Evolutionary conservation across 2,113 vertebrate species (phyloP).

Genomic region (human): DNA sequence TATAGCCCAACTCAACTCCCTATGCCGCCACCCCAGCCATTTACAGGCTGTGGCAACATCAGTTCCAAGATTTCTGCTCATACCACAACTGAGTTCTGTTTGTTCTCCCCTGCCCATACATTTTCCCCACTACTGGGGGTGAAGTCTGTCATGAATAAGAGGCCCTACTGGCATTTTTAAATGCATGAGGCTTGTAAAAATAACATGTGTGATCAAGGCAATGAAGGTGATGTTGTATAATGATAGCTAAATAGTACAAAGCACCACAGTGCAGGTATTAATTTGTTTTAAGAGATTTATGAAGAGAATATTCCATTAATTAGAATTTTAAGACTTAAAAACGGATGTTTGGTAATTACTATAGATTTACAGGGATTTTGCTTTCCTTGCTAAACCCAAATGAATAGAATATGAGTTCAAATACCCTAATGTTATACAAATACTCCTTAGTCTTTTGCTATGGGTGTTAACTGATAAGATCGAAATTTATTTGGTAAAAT

Average conservation of each 20-base stretch:
- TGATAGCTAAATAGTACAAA: background rate
- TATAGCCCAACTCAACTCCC: background rate
- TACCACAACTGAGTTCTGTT: background rate
- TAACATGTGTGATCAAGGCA: background rate
- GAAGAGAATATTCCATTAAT: background rate
- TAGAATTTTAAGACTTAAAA: slow-evolving; percentile 38
- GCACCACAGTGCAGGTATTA: background rate
- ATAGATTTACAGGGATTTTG: background rate
- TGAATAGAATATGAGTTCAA: background rate
- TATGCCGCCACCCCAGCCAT: background rate
- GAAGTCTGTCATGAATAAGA: background rate
- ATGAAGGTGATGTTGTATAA: slow-evolving; percentile 28
- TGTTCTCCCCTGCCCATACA: background rate
- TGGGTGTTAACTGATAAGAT: slow-evolving; percentile 16
- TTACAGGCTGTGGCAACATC: background rate
- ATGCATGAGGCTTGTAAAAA: background rate
- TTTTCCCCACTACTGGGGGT: background rate
- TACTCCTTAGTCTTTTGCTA: background rate
- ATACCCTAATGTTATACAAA: slow-evolving; percentile 13
- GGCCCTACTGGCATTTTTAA: background rate
- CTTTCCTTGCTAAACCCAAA: slow-evolving; percentile 45
- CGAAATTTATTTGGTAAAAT: slow-evolving; percentile 20
- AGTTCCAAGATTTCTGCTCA: background rate
- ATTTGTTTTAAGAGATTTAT: slow-evolving; percentile 32
- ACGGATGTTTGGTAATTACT: background rate